Evolutionary conservation across 2,113 vertebrate species (phyloP).

Genomic region (Semicossyphus pulcher): DNA sequence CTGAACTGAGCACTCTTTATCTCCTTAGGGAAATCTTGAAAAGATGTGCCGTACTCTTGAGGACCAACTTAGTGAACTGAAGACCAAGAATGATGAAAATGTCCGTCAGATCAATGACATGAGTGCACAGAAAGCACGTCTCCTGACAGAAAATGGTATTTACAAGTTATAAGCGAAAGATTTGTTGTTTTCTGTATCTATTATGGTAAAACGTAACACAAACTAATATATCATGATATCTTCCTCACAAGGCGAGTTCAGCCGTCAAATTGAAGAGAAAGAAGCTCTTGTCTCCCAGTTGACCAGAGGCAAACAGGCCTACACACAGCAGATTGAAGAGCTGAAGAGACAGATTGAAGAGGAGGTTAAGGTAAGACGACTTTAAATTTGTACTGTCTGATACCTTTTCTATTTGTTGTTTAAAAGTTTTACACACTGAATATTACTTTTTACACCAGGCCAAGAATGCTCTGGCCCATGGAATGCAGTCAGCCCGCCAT

Average conservation of each 20-base stretch:
- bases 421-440: not conserved
- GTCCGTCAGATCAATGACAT: slow-evolving; percentile 68
- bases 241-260: slow-evolving; percentile 78
- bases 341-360: slow-evolving; percentile 76
- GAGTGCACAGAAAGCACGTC: slow-evolving; percentile 65
- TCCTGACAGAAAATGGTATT: slow-evolving; percentile 73
- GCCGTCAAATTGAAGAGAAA: slow-evolving; percentile 88
- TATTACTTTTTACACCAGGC: slow-evolving; percentile 46
- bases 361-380: slow-evolving; percentile 70
- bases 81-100: slow-evolving; percentile 74
- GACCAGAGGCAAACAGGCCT: slow-evolving; percentile 77
- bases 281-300: slow-evolving; percentile 88
- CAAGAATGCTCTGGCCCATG: slow-evolving; percentile 79
- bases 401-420: not conserved
- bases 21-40: slow-evolving; percentile 68
- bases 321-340: slow-evolving; percentile 81
- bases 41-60: slow-evolving; percentile 74
- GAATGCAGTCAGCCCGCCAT: slow-evolving; percentile 79
- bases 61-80: slow-evolving; percentile 74
- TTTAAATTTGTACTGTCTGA: not conserved
- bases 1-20: not conserved
- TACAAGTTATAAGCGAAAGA: not conserved
- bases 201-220: not conserved
- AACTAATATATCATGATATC: not conserved
- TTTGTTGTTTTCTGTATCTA: not conserved